phyloP scores from a whole-genome alignment of 2,797 vertebrate genomes.

The Discoglossus pictus region DNA sequence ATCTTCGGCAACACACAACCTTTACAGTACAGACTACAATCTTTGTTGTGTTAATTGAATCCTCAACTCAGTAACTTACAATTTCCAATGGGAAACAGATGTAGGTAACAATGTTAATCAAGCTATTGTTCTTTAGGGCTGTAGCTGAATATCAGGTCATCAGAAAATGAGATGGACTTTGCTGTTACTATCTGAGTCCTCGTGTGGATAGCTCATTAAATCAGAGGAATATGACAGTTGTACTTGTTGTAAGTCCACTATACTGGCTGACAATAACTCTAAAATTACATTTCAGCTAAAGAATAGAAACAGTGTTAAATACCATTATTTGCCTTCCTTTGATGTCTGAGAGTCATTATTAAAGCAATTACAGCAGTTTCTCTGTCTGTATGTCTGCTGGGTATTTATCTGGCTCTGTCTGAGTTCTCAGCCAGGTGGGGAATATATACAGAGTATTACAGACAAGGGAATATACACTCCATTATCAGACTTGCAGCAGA shows the following conservation, averaged over 20 bases:
- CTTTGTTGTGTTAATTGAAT: slow-evolving; percentile 81
- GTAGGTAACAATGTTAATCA: slow-evolving; percentile 78
- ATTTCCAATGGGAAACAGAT: slow-evolving; percentile 73
- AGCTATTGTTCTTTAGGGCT: slow-evolving; percentile 70
- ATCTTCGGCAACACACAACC: slow-evolving; percentile 9
- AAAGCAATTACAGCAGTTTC: slow-evolving; percentile 82
- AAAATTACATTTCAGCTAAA: slow-evolving; percentile 80
- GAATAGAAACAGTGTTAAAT: slow-evolving; percentile 84
- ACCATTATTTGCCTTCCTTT: slow-evolving; percentile 82
- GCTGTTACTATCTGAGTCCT: slow-evolving; percentile 72
- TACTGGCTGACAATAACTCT: slow-evolving; percentile 77
- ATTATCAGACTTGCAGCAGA: slow-evolving; percentile 67
- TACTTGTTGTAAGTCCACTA: slow-evolving; percentile 66
- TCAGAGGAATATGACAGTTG: slow-evolving; percentile 78
- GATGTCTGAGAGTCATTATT: slow-evolving; percentile 81
- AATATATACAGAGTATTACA: slow-evolving; percentile 74
- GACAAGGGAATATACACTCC: slow-evolving; percentile 72
- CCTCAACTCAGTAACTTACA: slow-evolving; percentile 77
- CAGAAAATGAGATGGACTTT: slow-evolving; percentile 75
- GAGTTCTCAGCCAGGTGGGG: slow-evolving; percentile 75
- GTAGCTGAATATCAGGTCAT: slow-evolving; percentile 74
- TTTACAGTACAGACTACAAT: slow-evolving; percentile 70
- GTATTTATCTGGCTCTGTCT: slow-evolving; percentile 79
- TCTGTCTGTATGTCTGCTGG: slow-evolving; percentile 75
- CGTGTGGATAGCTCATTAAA: slow-evolving; percentile 79